These are phyloP conservation scores for Sandelia bainsii DNA, from an alignment of 2,797 vertebrate genomes.

Conservation along the genomic window DNA sequence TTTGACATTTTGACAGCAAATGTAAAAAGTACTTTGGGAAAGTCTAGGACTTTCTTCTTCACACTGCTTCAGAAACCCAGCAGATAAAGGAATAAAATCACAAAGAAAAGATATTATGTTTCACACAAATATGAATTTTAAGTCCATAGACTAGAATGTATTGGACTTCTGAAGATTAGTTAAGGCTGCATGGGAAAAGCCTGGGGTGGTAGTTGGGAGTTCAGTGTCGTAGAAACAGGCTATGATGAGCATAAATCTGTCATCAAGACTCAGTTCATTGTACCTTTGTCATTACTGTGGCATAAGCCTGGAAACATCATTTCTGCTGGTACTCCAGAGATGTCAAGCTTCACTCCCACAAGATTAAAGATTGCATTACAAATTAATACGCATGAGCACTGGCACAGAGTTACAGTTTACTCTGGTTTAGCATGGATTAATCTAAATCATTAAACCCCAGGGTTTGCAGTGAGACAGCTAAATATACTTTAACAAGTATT, in stretches of 20 bases:
- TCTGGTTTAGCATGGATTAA: conserved; percentile 65
- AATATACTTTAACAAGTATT: conserved; percentile 59
- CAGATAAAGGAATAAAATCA: conserved; percentile 53
- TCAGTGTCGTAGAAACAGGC: conserved; percentile 58
- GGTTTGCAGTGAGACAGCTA: conserved; percentile 54
- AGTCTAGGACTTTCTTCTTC: conserved; percentile 13
- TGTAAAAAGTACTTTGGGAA: conserved; percentile 40
- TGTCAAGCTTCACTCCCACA: conserved; percentile 66
- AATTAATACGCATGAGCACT: conserved; percentile 64
- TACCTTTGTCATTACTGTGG: conserved; percentile 56
- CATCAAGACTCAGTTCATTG: conserved; percentile 62
- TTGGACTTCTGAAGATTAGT: conserved; percentile 51
- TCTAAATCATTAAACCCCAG: conserved; percentile 66
- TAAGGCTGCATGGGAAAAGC: conserved; percentile 42
- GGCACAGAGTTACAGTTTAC: conserved; percentile 58
- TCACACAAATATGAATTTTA: conserved; percentile 43
- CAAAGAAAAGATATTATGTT: conserved; percentile 32
- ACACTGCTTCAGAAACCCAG: conserved; percentile 9
- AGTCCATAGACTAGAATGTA: conserved; percentile 30
- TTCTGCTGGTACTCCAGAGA: conserved; percentile 66
- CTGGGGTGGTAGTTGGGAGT: conserved; percentile 45
- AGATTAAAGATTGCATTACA: conserved; percentile 77
- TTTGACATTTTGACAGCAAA: conserved; percentile 47
- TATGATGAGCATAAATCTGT: conserved; percentile 64
- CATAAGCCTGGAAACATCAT: conserved; percentile 63